phyloP scores from a whole-genome alignment of 2,888 invertebrate species.

The Chalcis sispes region DNA sequence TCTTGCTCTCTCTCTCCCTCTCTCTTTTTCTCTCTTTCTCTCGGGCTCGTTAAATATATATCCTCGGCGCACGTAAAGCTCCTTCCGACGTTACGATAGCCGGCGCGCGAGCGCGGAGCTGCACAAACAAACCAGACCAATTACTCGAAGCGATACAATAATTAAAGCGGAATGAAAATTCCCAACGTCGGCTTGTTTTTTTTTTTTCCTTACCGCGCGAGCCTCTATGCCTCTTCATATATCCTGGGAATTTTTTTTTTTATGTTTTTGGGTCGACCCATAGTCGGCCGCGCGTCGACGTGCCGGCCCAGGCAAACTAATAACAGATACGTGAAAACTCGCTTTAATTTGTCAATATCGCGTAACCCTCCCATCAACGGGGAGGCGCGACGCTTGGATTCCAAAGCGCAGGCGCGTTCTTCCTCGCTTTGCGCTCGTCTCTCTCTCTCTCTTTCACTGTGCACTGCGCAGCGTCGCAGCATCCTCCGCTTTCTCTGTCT shows the following conservation, averaged over 20 bases:
- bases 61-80: too few relatives aligned
- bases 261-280: too few relatives aligned
- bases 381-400: constrained; percentile 42
- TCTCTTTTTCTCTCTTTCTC: constrained; percentile 1
- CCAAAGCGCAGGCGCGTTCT: constrained; percentile 43
- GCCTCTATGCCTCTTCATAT: background rate
- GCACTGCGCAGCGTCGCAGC: background rate
- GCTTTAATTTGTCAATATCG: constrained; percentile 62
- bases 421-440: background rate
- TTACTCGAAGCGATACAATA: constrained; percentile 68
- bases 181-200: constrained; percentile 45
- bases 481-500: background rate
- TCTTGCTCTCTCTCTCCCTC: constrained; percentile 12
- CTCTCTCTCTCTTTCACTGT: background rate
- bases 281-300: too few relatives aligned
- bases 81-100: too few relatives aligned
- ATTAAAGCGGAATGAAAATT: constrained; percentile 73
- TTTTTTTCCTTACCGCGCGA: background rate
- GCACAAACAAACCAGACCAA: constrained; percentile 59
- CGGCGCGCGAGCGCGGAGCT: background rate
- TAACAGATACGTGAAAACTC: constrained; percentile 65
- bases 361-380: constrained; percentile 59
- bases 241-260: background rate
- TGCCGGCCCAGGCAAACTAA: constrained; percentile 56
- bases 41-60: background rate